Base-by-base conservation (phyloP, 2,888 invertebrate species). In the Folsomia candida region DNA sequence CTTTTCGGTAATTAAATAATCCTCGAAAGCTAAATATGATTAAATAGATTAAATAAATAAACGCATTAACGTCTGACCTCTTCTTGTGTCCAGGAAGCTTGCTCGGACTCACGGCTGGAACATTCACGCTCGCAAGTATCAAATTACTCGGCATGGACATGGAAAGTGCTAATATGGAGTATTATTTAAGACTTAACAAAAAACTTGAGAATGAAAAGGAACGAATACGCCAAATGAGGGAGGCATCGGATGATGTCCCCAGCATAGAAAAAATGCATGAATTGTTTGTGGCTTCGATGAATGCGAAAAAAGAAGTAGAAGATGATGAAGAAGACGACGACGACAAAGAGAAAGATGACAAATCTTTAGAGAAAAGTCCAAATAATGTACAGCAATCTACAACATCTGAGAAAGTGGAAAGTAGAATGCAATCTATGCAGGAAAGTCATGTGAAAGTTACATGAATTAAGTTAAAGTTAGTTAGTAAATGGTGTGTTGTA, bases 81-180 rank as follows among this genome's bases (percentile, higher is more conserved):
- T n/a, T n/a, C n/a, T n/a, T n/a, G n/a, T n/a, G n/a, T 84, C 58
- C 81, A 88, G 88, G 91, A 64, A 84, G 86, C 4, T 80, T 82
- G 1, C 81, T 91, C 68, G 91, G 91, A 64, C 81, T 86, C 0
- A 51, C 88, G 1, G 88, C 86, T 61, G 91, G 91, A 1, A 73
- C 82, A 2, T 64, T 83, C n/a, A 67, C 89, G 2, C 71, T 88
- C 68, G 82, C 84, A 1, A 14, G 90, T 20, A 81, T 91, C 47
- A 86, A 86, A 80, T 18, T 87, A 0, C 84, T 87, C 14, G 90
- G 90, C 28, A 81, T 86, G 0, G 83, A 87, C 0, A 89, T 91
- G 87, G 86, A 87, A 54, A 89, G 90, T 70, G 84, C 90, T 3
- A 75, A 75, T 62, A 54, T 75, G 28, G 26, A 63, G 11, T 75